Evolutionary conservation across 1,140 invertebrate genomes (phyloP), one percentile per base, ranked within the genome.

Genomic region (Melipona quadrifasciata): DNA sequence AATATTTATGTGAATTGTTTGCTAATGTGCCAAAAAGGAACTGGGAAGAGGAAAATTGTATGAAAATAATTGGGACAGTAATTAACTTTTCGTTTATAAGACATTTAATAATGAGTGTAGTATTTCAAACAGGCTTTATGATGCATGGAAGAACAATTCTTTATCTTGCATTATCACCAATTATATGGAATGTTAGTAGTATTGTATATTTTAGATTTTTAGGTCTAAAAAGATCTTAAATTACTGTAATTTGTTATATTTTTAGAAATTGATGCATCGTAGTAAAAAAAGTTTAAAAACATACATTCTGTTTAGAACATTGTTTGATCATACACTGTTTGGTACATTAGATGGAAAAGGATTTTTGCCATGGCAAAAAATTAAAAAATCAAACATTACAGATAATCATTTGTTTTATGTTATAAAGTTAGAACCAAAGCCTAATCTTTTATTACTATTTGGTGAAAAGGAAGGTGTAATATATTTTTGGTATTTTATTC

Each of bases 401-500:
- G 61, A 82, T 14, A 47, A 5, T 24, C 4, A 67, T 5, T 39
- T 81, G 31, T 81, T 94, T 53, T 82, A 87, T 57, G 64, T 93
- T 10, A 75, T 93, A 16, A 91, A 92, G 86, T 39, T 94, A 2
- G 93, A 93, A 75, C 89, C 91, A 39, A 94, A 92, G 57, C 1
- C 64, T 4, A 61, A 94, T 76, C 19, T 91, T 27, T 89, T 90
- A 21, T 51, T 27, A 58, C 34, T 85, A 1, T 57, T 86, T 64
- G 85, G 87, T 24, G 82, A 51, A 24, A 47, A 80, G 53, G 11
- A 86, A n/a, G 87, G 94, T 75, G 80, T 94, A 24, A 51, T 89
- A 74, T 21, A 84, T 1, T 94, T 95, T 82, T 95, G 91, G 83
- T 93, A 92, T 87, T 95, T 95, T 84, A 53, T 95, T 11, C 78